These are phyloP conservation scores for Melieria crassipennis DNA, from an alignment of 2,888 invertebrate species.

Conservation along the genomic window DNA sequence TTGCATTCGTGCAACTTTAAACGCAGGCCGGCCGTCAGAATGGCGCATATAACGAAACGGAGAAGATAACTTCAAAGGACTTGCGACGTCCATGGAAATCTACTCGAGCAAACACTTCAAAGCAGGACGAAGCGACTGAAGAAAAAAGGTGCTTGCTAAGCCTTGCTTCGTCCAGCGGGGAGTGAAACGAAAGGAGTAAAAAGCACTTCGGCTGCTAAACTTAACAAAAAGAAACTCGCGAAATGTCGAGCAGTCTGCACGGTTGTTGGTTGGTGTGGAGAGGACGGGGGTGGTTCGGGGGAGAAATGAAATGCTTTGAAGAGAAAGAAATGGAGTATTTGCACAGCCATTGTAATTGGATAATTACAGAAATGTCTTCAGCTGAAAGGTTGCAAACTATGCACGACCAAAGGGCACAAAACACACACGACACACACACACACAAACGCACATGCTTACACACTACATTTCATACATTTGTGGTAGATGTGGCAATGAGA, in stretches of 20 bases:
- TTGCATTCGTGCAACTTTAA: too few species aligned
- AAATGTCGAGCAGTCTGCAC: neutral
- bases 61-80: neutral
- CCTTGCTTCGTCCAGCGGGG: neutral
- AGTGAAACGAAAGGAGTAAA: slow-evolving; percentile 4
- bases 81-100: neutral
- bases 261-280: neutral
- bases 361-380: slow-evolving; percentile 40
- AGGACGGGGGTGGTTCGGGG: neutral
- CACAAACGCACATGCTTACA: too few species aligned
- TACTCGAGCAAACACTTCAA: neutral
- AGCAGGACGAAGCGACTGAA: neutral
- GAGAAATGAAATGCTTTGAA: neutral
- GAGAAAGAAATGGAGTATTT: slow-evolving; percentile 28
- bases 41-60: neutral
- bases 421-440: too few species aligned
- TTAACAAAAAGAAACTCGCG: neutral
- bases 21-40: neutral
- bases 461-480: too few species aligned
- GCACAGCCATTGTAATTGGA: slow-evolving; percentile 40
- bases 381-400: neutral
- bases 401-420: neutral
- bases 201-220: neutral
- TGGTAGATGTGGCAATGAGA: neutral
- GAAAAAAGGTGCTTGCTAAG: neutral